Evolutionary conservation across 2,888 invertebrate species (phyloP), one percentile per base, ranked within the genome.

Genomic region (Drosophila dives): DNA sequence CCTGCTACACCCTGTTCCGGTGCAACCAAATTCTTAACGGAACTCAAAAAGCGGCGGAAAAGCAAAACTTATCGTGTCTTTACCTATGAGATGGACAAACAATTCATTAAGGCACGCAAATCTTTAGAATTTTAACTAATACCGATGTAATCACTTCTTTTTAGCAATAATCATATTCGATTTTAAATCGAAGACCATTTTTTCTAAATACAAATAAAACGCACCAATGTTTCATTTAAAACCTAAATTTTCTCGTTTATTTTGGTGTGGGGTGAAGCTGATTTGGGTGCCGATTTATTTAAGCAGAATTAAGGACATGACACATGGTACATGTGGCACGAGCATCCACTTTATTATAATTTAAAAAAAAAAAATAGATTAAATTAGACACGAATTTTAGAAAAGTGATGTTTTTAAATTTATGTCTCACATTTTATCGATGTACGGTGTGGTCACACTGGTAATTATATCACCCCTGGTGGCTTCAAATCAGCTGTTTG

Each of bases 21-120:
- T 1, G 20, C 58, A n/a, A 32, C 50, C 6, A 59, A 62, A 29
- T 80, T 78, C 65, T 45, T 77, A 54, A 88, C 68, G 20, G 89
- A 88, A 12, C 69, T 90, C 1, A 88, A 81, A 51, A 88, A 90
- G 51, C 77, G 83, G 0, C 83, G 90, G 6, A 86, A 86, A 40
- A 53, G 50, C 23, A 89, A 84, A 61, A 17, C 70, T 1, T 75
- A 80, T 49, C 86, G 86, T 2, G 54, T 73, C 26, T 64, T 60
- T 42, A 71, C 56, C 23, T 86, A 86, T 42, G 78, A 87, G 36
- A 65, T 48, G n/a, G 79, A 81, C 34, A 32, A 67, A 6, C 74
- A 77, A 12, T 88, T 77, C 11, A 67, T 82, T 6, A 86, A 87
- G 40, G 86, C 86, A 0, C 86, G 86, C 17, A 86, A 88, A 64